Conservation (phyloP, 2,797 vertebrate species). For the Pyrocephalus nanus region DNA sequence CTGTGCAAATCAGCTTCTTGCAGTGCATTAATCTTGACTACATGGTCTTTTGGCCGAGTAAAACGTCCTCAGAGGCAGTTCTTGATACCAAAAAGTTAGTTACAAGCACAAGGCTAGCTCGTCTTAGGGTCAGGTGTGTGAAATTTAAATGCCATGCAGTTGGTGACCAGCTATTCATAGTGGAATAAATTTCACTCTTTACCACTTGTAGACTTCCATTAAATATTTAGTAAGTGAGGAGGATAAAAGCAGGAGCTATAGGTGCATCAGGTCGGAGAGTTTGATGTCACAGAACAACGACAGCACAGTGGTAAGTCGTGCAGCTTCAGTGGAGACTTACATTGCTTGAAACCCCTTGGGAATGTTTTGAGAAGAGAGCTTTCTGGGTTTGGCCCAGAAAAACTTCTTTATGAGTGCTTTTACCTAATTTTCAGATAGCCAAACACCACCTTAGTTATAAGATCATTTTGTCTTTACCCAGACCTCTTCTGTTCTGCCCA, state of each 20-base stretch:
- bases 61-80: background rate
- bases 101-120: background rate
- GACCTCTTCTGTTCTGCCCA: background rate
- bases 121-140: fast-evolving
- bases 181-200: background rate
- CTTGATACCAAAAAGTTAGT: background rate
- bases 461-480: background rate
- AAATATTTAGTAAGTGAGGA: background rate
- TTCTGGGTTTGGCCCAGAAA: background rate
- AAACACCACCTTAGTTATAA: background rate
- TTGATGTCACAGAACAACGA: background rate
- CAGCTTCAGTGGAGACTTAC: background rate
- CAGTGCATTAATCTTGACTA: background rate
- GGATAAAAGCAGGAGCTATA: background rate
- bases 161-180: background rate
- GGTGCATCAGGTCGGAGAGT: background rate
- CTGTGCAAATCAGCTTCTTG: background rate
- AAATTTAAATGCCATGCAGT: background rate
- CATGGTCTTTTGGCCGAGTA: background rate
- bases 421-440: background rate
- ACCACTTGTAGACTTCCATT: background rate
- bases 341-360: background rate
- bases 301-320: fast-evolving
- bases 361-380: background rate
- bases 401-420: background rate